A percentile compares a stretch with the other conserved stretches of the same genome.
phyloP scores from a whole-genome alignment of 2,113 vertebrate genomes.

The Trichechus manatus region DNA sequence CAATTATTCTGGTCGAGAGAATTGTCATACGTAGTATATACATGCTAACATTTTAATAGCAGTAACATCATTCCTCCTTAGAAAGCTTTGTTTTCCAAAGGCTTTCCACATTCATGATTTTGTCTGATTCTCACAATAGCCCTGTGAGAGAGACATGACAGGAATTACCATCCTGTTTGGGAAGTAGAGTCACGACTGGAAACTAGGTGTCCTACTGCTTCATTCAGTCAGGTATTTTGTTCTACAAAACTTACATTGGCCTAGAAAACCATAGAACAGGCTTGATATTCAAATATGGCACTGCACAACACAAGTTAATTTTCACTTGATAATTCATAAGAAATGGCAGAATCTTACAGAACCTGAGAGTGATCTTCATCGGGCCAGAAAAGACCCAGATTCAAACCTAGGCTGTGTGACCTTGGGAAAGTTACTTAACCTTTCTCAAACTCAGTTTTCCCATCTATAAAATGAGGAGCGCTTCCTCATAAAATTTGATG shows the following conservation, averaged over 20 bases:
- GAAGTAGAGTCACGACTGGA: neutral
- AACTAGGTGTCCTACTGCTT: neutral
- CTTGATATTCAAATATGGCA: neutral
- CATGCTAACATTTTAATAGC: neutral
- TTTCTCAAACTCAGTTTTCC: neutral
- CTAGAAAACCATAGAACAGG: neutral
- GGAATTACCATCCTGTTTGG: neutral
- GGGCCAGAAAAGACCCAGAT: neutral
- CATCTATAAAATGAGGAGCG: neutral
- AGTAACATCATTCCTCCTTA: neutral
- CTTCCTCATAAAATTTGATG: neutral
- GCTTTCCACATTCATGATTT: neutral
- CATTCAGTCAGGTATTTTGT: neutral
- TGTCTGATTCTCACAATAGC: neutral
- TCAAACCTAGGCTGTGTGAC: neutral
- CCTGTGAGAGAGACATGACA: neutral
- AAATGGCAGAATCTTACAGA: neutral
- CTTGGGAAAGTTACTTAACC: neutral
- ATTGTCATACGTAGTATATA: neutral
- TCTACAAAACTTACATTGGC: neutral
- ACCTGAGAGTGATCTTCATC: neutral
- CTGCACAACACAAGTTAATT: neutral
- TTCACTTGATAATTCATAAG: neutral
- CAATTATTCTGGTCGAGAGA: neutral
- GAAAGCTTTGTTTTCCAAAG: constrained; percentile 18